Conservation (phyloP, 2,797 vertebrate species). For the Anisognathus igniventris region DNA sequence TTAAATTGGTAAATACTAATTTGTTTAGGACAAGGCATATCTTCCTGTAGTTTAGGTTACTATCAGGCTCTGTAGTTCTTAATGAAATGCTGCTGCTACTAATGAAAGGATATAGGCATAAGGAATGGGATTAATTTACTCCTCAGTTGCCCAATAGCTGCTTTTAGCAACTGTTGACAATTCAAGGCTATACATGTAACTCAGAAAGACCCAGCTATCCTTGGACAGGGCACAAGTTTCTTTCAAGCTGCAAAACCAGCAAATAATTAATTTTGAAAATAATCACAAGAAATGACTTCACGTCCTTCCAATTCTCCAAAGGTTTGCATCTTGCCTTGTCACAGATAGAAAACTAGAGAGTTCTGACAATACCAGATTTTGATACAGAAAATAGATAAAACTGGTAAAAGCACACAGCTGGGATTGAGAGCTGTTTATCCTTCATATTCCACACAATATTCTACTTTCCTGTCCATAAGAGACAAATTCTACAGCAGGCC, state of each 20-base stretch:
- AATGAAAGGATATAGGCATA: background rate
- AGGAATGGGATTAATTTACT: slow-evolving; percentile 1
- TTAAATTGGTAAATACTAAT: background rate
- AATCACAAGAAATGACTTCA: background rate
- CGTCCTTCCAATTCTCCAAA: background rate
- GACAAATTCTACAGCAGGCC: background rate
- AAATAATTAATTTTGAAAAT: background rate
- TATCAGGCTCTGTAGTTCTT: background rate
- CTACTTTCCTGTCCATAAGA: background rate
- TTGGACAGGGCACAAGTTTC: background rate
- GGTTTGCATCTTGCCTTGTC: background rate
- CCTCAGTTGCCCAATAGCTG: background rate
- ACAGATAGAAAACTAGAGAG: background rate
- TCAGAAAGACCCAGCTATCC: background rate
- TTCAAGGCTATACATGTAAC: background rate
- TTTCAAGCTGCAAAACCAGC: background rate
- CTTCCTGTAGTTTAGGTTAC: background rate
- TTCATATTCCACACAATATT: background rate
- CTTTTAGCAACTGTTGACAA: background rate
- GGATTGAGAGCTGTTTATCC: background rate
- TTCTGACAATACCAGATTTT: background rate
- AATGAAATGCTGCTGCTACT: slow-evolving; percentile 4
- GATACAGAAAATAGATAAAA: background rate
- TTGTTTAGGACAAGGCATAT: background rate
- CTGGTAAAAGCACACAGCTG: background rate